Evolutionary conservation across 2,888 invertebrate species (phyloP).

Genomic region (Aelia acuminata): DNA sequence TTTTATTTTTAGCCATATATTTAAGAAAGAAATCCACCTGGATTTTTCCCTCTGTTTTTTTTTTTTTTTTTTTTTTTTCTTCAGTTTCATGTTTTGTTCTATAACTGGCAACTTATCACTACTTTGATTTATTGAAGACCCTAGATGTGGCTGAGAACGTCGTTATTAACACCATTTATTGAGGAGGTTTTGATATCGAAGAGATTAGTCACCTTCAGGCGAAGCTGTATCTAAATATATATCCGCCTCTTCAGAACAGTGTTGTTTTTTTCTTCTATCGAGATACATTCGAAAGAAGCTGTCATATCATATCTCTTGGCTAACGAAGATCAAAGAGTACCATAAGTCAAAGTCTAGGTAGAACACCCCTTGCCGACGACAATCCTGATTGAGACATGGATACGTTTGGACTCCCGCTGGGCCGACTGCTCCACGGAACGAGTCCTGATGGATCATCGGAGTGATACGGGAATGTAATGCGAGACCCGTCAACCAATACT

Average conservation of each 20-base stretch:
- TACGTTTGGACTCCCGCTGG: background rate
- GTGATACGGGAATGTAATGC: background rate
- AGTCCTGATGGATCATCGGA: background rate
- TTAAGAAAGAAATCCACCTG: background rate
- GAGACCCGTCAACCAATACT: background rate
- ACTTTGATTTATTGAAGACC: background rate
- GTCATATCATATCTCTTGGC: conserved; percentile 5
- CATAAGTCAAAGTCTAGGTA: background rate
- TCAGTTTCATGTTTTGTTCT: background rate
- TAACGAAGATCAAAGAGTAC: conserved; percentile 37
- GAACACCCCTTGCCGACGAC: conserved; percentile 11
- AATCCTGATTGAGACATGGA: conserved; percentile 41
- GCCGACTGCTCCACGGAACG: background rate
- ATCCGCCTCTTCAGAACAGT: background rate
- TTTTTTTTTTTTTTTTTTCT: background rate
- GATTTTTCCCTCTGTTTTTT: too few species aligned
- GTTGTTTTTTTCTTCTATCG: background rate
- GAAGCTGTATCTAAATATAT: background rate
- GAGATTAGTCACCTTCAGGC: background rate
- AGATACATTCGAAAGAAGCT: background rate
- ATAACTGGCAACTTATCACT: background rate
- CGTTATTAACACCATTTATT: conserved; percentile 29
- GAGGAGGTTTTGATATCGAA: background rate
- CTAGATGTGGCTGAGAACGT: background rate
- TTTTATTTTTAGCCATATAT: background rate